Evolutionary conservation across 2,113 vertebrate species (phyloP).

Genomic region (Bambusicola thoracicus): DNA sequence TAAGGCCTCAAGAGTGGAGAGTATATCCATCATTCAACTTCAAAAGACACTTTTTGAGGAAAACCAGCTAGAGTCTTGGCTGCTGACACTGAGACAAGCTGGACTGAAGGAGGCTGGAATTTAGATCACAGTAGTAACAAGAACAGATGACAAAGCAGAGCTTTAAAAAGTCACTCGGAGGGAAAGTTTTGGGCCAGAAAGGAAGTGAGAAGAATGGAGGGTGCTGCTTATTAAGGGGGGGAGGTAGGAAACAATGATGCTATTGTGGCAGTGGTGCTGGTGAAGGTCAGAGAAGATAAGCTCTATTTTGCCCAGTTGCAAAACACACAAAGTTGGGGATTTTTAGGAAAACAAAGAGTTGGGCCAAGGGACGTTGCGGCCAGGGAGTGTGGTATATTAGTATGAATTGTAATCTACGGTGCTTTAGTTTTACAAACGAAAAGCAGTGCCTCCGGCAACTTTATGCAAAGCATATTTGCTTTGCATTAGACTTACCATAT

Average conservation of each 20-base stretch:
- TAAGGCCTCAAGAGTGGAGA: neutral
- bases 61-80: neutral
- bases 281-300: slow-evolving; percentile 28
- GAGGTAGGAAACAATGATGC: slow-evolving; percentile 36
- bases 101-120: neutral
- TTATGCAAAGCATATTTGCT: slow-evolving; percentile 7
- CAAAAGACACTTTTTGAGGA: neutral
- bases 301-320: slow-evolving; percentile 25
- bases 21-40: neutral
- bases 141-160: slow-evolving; percentile 36
- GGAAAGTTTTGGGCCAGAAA: slow-evolving; percentile 2
- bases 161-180: slow-evolving; percentile 22
- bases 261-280: slow-evolving; percentile 15
- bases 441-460: neutral
- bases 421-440: neutral
- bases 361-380: neutral
- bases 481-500: slow-evolving; percentile 6
- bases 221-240: neutral
- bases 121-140: neutral
- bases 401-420: neutral
- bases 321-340: neutral
- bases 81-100: neutral
- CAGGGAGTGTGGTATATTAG: neutral
- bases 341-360: slow-evolving; percentile 15
- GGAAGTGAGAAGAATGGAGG: slow-evolving; percentile 25